These are phyloP conservation scores for Orchestia grillus DNA, from an alignment of 1,140 invertebrate species.

Conservation along the genomic window DNA sequence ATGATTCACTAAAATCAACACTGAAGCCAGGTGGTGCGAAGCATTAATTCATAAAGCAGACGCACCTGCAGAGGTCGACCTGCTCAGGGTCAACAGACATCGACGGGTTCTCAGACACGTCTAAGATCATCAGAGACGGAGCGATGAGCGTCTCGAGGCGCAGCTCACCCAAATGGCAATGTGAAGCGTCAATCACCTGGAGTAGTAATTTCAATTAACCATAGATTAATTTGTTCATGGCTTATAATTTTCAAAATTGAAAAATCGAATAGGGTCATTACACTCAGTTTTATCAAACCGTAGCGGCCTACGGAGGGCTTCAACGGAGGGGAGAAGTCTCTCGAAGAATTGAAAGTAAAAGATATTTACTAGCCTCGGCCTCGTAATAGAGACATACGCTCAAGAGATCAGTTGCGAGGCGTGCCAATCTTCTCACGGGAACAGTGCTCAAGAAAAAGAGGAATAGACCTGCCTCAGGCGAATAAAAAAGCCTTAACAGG, in stretches of 20 bases:
- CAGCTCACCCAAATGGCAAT: constrained; percentile 61
- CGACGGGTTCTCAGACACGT: constrained; percentile 64
- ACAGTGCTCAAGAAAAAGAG: not conserved
- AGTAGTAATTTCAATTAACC: not conserved
- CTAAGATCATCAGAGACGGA: constrained; percentile 62
- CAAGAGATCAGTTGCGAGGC: not conserved
- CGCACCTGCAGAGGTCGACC: constrained; percentile 63
- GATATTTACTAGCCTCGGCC: too few species aligned
- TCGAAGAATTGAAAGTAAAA: too few species aligned
- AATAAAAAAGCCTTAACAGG: not conserved
- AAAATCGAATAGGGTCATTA: not conserved
- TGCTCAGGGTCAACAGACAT: constrained; percentile 65
- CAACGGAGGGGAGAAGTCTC: not conserved
- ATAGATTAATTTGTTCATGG: not conserved
- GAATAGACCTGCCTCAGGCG: too few species aligned
- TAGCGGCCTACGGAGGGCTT: not conserved
- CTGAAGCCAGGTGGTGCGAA: too few species aligned
- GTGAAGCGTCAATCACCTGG: constrained; percentile 65
- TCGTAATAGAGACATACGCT: not conserved
- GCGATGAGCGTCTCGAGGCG: constrained; percentile 64
- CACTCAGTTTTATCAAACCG: not conserved
- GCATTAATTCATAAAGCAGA: not conserved
- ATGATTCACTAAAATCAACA: too few species aligned
- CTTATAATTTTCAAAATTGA: not conserved
- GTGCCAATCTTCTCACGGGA: not conserved